These are phyloP conservation scores for Ectobius pallidus DNA, from an alignment of 2,888 invertebrate species.

Conservation along the genomic window DNA sequence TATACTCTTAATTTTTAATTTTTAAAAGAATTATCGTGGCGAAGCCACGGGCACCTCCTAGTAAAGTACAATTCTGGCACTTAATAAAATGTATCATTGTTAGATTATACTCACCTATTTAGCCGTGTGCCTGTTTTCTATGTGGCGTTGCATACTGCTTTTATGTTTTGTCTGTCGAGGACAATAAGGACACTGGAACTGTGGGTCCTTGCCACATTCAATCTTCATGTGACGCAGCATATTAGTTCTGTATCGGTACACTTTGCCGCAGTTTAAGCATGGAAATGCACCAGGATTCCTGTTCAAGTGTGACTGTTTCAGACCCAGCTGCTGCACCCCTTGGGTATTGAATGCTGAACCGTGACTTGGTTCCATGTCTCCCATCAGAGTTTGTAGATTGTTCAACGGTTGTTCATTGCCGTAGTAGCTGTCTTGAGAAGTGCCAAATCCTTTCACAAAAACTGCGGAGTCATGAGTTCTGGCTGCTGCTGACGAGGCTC, in stretches of 20 bases:
- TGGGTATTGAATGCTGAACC: background rate
- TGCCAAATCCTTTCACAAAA: background rate
- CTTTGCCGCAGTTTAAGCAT: slow-evolving; percentile 34
- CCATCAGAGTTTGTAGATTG: background rate
- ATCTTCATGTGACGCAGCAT: slow-evolving; percentile 49
- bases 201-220: slow-evolving; percentile 52
- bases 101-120: no score
- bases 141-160: slow-evolving; percentile 35
- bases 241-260: slow-evolving; percentile 40
- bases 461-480: background rate
- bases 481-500: background rate
- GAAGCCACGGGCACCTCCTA: no score
- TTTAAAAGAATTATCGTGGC: no score
- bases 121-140: slow-evolving; percentile 16
- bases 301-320: background rate
- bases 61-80: no score
- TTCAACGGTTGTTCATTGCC: background rate
- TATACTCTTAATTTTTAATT: no score
- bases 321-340: background rate
- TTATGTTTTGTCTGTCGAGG: slow-evolving; percentile 40
- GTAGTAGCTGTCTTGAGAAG: background rate
- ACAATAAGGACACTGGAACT: slow-evolving; percentile 53
- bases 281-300: slow-evolving; percentile 16
- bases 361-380: background rate
- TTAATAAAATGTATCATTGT: no score